Conservation (phyloP, 2,888 invertebrate species). For the Cheilosia soror region DNA sequence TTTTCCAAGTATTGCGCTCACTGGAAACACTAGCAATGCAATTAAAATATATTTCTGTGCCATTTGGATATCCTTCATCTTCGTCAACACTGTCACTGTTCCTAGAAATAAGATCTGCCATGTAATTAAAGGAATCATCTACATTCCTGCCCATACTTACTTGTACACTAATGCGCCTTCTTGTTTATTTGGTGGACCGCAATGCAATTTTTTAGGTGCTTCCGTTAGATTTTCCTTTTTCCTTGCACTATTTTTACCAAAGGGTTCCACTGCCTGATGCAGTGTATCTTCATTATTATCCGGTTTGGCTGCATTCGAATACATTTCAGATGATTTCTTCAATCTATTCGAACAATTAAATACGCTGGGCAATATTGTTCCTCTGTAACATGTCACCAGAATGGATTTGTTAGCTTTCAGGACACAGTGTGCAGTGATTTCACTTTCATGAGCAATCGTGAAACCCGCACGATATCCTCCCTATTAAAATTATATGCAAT, state of each 20-base stretch:
- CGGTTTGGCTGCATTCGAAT: constrained; percentile 76
- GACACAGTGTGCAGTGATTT: constrained; percentile 90
- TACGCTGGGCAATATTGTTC: constrained; percentile 80
- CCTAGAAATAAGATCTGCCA: constrained; percentile 1
- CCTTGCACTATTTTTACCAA: constrained; percentile 78
- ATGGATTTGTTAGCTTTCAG: constrained; percentile 84
- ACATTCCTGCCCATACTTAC: constrained; percentile 76
- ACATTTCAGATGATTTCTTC: constrained; percentile 81
- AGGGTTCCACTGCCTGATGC: constrained; percentile 76
- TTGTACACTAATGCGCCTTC: constrained; percentile 91
- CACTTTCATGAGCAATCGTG: constrained; percentile 92
- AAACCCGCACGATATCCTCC: constrained; percentile 91
- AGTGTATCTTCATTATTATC: constrained; percentile 74
- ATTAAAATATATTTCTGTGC: constrained; percentile 92
- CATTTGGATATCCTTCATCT: constrained; percentile 90
- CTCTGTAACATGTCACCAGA: constrained; percentile 82
- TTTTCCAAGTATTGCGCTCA: constrained; percentile 93
- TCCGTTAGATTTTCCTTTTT: constrained; percentile 78
- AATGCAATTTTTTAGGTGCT: constrained; percentile 76
- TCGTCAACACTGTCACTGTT: constrained; percentile 88
- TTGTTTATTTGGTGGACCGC: constrained; percentile 85
- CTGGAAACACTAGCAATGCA: constrained; percentile 93
- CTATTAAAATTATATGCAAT: constrained; percentile 79
- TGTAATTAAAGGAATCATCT: not conserved
- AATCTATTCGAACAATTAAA: constrained; percentile 82